A percentile compares a stretch with the other conserved stretches of the same genome.
Conservation (phyloP, 53 echinoderm and acorn worm genomes). For the Echinarachnius parma region DNA sequence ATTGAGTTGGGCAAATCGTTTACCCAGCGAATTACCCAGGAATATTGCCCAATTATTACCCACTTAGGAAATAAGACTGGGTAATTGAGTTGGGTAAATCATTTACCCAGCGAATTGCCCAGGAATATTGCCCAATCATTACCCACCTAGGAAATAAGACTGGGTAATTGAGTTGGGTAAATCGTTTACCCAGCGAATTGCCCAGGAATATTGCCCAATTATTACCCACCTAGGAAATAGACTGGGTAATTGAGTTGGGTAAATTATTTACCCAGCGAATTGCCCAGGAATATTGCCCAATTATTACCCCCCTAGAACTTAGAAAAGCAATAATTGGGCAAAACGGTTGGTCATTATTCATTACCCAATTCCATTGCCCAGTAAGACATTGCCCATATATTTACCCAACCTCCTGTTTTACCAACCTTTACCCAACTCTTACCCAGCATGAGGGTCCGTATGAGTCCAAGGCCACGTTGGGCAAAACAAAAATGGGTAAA, state of each 20-base stretch:
- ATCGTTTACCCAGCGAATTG: no score
- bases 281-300: background rate
- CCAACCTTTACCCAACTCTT: conserved; percentile 14
- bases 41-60: no score
- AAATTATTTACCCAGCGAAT: conserved; percentile 7
- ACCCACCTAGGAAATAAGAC: no score
- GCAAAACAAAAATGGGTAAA: conserved; percentile 11
- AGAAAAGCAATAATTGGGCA: conserved; percentile 12
- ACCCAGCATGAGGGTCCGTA: conserved; percentile 7
- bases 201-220: no score
- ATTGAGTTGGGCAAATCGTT: no score
- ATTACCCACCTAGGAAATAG: no score
- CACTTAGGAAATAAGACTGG: no score
- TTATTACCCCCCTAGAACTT: conserved; percentile 1
- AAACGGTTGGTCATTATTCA: conserved; percentile 8
- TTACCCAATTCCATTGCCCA: conserved; percentile 14
- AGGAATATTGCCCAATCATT: no score
- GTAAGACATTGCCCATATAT: conserved; percentile 10
- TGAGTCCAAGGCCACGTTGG: conserved; percentile 8
- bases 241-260: conserved; percentile 8
- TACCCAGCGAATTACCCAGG: no score
- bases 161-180: no score
- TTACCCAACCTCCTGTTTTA: conserved; percentile 14
- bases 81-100: no score
- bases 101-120: no score